Evolutionary conservation across 1,140 invertebrate species (phyloP), one percentile per base, ranked within the genome.

Genomic region (Notospermus geniculatus): DNA sequence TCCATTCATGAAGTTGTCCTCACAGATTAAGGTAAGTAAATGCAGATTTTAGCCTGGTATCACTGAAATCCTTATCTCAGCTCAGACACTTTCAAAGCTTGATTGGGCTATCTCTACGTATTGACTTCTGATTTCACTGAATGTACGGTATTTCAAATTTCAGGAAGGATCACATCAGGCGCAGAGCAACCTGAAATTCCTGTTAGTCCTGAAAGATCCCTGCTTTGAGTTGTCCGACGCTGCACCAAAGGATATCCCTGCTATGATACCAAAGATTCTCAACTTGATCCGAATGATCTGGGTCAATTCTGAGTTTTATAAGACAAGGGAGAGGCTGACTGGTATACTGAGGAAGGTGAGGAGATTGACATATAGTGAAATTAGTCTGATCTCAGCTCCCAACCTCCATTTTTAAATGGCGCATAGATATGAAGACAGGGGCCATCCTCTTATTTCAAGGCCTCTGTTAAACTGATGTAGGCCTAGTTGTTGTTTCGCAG

Each of bases 251-350:
- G 85, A 88, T 22, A 86, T 93, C 27, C 80, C 86, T 0, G 77
- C 82, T 1, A 81, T 88, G 54, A 76, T 94, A 17, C 86, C 88
- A 0, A 84, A 86, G 55, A 88, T 94, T 28, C 84, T 94, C 1
- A 87, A 91, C 69, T 77, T 89, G 0, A 87, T 92, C 57, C 84
- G 90, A 57, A 88, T 89, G 52, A 91, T 94, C 68, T 92, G 91
- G 91, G 78, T 88, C 60, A 87, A 93, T 65, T 92, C 91, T 0
- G 86, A 89, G 0, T 89, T 86, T 70, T 91, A 91, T 65, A 90
- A 89, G 63, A 87, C 74, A 9, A 74, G 80, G 55, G 81, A 83
- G 76, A 85, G 86, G 54, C 87, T 93, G 30, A 89, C 87, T 0
- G 87, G 86, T 29, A 80, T 95, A 0, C 89, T 91, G 66, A 86